phyloP scores from a whole-genome alignment of 2,113 vertebrate species.

The Pelobates fuscus region DNA sequence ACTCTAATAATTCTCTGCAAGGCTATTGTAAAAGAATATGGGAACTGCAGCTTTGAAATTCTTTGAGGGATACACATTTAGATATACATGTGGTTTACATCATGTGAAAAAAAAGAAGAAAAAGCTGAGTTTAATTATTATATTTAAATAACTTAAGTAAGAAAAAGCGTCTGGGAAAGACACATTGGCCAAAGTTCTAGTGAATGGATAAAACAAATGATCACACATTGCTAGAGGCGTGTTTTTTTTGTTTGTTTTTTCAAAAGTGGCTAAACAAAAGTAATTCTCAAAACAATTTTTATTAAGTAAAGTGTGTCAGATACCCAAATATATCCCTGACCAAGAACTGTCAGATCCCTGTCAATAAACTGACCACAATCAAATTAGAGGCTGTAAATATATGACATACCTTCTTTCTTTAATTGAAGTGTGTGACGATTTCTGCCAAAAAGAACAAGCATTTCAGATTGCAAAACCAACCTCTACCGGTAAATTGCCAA shows the following conservation, averaged over 20 bases:
- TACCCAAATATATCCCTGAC: conserved; percentile 24
- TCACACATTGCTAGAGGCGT: background rate
- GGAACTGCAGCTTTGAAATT: no score
- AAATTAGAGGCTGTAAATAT: conserved; percentile 27
- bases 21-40: no score
- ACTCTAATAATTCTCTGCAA: no score
- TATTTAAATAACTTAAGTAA: no score
- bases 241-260: no score
- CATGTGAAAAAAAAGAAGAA: no score
- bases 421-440: background rate
- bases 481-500: background rate
- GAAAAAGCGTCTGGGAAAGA: no score
- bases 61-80: no score
- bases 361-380: conserved; percentile 18
- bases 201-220: background rate
- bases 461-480: conserved; percentile 18
- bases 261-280: conserved; percentile 4
- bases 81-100: no score
- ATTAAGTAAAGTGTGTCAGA: conserved; percentile 30
- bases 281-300: conserved; percentile 32
- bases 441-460: conserved; percentile 11
- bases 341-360: conserved; percentile 8
- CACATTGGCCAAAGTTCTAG: background rate
- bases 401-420: conserved; percentile 25
- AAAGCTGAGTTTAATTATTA: no score